Conservation (phyloP, 2,888 invertebrate genomes). For the Oscheius sp. region DNA sequence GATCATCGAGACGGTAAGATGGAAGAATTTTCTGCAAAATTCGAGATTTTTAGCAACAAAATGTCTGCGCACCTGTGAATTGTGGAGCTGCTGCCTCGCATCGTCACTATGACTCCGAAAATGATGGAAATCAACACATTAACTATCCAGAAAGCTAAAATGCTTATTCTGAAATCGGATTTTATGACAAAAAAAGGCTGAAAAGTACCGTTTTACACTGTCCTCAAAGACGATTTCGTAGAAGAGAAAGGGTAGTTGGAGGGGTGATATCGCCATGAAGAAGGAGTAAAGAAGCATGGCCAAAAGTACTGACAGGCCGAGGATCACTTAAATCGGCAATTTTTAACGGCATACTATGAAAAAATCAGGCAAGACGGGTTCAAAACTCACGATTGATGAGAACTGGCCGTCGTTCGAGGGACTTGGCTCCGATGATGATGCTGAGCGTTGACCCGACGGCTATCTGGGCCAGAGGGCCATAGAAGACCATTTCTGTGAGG, state of each 20-base stretch:
- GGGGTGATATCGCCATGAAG: constrained; percentile 19
- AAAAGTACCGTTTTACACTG: not conserved
- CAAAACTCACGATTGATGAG: constrained; percentile 34
- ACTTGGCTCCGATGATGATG: constrained; percentile 28
- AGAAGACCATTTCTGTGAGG: constrained; percentile 19
- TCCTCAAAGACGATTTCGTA: constrained; percentile 34
- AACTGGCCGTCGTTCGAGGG: constrained; percentile 21
- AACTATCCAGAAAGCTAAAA: constrained; percentile 66
- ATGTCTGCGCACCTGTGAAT: constrained; percentile 41
- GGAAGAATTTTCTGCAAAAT: constrained; percentile 69
- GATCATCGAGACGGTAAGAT: constrained; percentile 69
- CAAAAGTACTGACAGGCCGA: not conserved
- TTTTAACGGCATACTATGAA: no score
- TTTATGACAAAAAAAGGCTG: not conserved
- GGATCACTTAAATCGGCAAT: not conserved
- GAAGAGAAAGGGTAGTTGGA: constrained; percentile 21
- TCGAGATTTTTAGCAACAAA: not conserved
- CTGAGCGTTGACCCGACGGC: constrained; percentile 27
- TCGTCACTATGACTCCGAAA: constrained; percentile 56
- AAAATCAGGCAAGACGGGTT: not conserved
- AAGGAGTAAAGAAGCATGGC: constrained; percentile 33
- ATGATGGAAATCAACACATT: constrained; percentile 61
- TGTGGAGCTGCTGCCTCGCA: constrained; percentile 37
- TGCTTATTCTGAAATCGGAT: constrained; percentile 47
- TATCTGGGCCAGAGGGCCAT: constrained; percentile 36